Conservation (phyloP, 2,113 vertebrate genomes). For the Scatophagus argus region DNA sequence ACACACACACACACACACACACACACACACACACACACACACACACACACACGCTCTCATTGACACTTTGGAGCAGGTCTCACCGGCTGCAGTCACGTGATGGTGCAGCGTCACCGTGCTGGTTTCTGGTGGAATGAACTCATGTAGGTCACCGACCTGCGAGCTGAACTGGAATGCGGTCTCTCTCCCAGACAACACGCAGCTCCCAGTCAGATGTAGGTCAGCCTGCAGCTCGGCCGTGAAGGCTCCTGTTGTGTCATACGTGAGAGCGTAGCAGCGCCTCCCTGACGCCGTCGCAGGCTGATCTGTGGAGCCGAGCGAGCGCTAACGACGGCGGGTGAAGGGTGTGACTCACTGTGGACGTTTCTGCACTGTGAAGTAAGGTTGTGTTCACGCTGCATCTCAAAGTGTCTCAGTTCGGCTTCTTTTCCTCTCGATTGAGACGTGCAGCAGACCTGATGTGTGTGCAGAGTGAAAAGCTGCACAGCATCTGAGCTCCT, state of each 20-base stretch:
- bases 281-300: not conserved
- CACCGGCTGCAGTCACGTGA: not conserved
- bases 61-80: not conserved
- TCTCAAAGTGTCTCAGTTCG: not conserved
- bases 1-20: not conserved
- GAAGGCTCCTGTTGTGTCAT: constrained; percentile 38
- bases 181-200: constrained; percentile 11
- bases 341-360: not conserved
- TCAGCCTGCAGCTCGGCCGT: constrained; percentile 21
- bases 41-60: not conserved
- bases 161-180: constrained; percentile 45
- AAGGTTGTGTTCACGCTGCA: not conserved
- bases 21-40: constrained; percentile 4
- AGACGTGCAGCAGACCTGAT: not conserved
- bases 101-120: not conserved
- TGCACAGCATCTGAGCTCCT: not conserved
- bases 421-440: not conserved
- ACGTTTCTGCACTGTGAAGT: not conserved
- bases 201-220: constrained; percentile 58
- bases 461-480: not conserved
- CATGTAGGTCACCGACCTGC: constrained; percentile 60
- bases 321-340: not conserved
- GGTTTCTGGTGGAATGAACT: constrained; percentile 7
- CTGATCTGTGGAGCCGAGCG: not conserved
- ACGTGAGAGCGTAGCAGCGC: not conserved